Base-by-base conservation (phyloP, 1,140 invertebrate species). In the Drosophila mauritiana region DNA sequence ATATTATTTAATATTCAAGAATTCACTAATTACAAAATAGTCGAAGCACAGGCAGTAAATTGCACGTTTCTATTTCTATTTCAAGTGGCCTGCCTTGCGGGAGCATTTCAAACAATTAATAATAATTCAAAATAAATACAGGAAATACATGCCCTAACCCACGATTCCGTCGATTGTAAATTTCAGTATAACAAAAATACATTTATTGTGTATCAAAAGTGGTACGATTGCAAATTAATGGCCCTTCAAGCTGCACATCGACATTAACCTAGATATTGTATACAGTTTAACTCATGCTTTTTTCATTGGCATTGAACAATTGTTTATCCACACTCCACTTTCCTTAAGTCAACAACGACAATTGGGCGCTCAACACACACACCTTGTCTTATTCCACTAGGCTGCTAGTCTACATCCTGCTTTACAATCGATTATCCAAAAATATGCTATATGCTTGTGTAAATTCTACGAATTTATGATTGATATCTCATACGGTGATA, bases 391-490 rank as follows among this genome's bases (percentile, higher is more conserved):
- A 90, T 56, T 86, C 62, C 56, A 73, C 77, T 85, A 79, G 56
- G 56, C 62, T 67, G 52, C 36, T 51, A 63, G 42, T 51, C 68
- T 84, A 42, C 46, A 45, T 46, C 73, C 61, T 57, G 70, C 64
- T 69, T 67, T 56, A 68, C 80, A 76, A 88, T 88, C 72, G 57
- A 81, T 80, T 81, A 82, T 89, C 68, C 64, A 91, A 91, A 91
- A 91, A 91, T 84, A 91, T 75, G 59, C 62, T 65, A 77, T 65
- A 77, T 51, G 42, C 46, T 82, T 55, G 78, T 78, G 56, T 85
- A 85, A 85, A 86, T 85, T 85, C 82, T 86, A 75, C 58, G 82
- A 85, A 90, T 90, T 81, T 82, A 77, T 72, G 58, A 57, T 64
- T 80, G 75, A 73, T 82, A 79, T 80, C 58, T 63, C 37, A 62